Conservation (phyloP, 2,888 invertebrate genomes). For the Eristalinus sepulchralis region DNA sequence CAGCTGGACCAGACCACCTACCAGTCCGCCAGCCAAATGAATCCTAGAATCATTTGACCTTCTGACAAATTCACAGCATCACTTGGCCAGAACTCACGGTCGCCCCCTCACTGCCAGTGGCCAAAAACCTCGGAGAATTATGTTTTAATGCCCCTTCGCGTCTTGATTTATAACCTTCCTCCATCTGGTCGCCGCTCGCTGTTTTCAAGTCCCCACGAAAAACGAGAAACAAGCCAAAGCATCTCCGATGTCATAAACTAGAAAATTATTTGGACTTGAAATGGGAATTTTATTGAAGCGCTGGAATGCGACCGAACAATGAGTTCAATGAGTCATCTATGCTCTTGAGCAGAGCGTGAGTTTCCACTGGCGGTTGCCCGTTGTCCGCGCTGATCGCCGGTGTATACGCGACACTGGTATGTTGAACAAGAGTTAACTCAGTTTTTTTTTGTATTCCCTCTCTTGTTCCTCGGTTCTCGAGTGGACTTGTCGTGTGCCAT, state of each 20-base stretch:
- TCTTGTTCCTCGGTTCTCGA: constrained; percentile 19
- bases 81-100: neutral
- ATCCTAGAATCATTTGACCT: neutral
- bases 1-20: neutral
- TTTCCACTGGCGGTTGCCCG: neutral
- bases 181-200: constrained; percentile 1
- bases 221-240: constrained; percentile 16
- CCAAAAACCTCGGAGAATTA: neutral
- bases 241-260: constrained; percentile 34
- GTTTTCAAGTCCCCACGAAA: constrained; percentile 5
- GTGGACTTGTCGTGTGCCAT: constrained; percentile 66
- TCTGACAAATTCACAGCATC: neutral
- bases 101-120: neutral
- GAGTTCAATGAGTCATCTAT: constrained; percentile 66
- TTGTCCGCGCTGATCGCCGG: neutral
- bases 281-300: constrained; percentile 56
- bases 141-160: constrained; percentile 2
- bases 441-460: neutral
- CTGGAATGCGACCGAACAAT: constrained; percentile 67
- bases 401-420: constrained; percentile 42
- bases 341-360: constrained; percentile 27
- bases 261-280: constrained; percentile 64
- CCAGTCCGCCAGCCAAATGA: neutral
- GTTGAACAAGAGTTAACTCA: constrained; percentile 24
- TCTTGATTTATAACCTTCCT: neutral